Evolutionary conservation across 30 jellyfish, hydroid and myxozoan species (phyloP).

Genomic region (Turritopsis rubra): DNA sequence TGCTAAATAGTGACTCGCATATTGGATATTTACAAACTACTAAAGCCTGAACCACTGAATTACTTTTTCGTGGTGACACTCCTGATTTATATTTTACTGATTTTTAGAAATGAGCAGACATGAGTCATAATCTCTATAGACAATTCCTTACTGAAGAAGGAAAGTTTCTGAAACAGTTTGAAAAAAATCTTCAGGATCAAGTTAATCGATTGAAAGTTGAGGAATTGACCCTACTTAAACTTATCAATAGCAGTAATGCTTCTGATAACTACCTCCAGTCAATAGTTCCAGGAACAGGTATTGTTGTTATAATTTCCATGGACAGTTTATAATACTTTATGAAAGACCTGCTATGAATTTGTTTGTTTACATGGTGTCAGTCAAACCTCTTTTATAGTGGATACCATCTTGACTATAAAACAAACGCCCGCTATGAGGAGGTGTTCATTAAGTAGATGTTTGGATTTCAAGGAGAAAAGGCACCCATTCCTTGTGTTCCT

Average conservation of each 20-base stretch:
- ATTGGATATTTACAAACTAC: no score
- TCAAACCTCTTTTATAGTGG: no score
- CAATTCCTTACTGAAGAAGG: conserved; percentile 23
- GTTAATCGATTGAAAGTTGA: conserved; percentile 42
- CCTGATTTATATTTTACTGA: background rate
- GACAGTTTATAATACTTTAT: background rate
- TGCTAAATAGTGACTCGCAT: no score
- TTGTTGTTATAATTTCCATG: background rate
- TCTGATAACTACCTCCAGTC: background rate
- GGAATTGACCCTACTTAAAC: conserved; percentile 7
- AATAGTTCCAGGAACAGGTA: background rate
- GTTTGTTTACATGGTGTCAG: no score
- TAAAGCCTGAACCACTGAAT: no score
- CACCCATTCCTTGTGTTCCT: no score
- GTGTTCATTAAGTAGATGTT: no score
- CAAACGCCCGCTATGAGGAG: no score
- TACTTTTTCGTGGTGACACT: no score
- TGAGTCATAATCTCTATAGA: background rate
- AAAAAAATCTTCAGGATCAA: conserved; percentile 33
- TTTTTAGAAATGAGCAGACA: background rate
- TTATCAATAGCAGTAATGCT: conserved; percentile 3
- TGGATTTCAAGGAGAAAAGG: no score
- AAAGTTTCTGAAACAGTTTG: conserved; percentile 8
- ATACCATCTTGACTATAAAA: no score
- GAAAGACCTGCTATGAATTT: no score